A percentile compares a stretch with the other conserved stretches of the same genome.
Conservation (phyloP, 2,797 vertebrate genomes). For the Danio tinwini region DNA sequence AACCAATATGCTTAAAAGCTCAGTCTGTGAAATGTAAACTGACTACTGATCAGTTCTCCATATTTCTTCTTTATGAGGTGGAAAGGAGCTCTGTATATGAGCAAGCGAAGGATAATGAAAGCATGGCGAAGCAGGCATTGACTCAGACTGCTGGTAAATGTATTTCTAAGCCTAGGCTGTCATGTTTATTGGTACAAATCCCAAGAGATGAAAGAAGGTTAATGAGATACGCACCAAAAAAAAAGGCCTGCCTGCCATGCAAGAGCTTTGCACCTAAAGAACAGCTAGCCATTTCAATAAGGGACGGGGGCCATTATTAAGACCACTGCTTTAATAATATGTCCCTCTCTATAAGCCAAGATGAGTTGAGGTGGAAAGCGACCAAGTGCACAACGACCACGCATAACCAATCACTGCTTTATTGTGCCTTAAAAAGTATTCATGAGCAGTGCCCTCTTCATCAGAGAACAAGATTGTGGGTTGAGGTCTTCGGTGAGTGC, state of each 20-base stretch:
- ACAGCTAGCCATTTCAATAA: slow-evolving; percentile 79
- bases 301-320: slow-evolving; percentile 76
- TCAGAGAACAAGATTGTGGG: slow-evolving; percentile 52
- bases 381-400: slow-evolving; percentile 37
- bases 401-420: slow-evolving; percentile 47
- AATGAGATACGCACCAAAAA: slow-evolving; percentile 73
- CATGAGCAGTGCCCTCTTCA: slow-evolving; percentile 53
- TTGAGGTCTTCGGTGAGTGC: slow-evolving; percentile 53
- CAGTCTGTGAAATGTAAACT: slow-evolving; percentile 31
- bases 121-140: slow-evolving; percentile 67
- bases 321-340: slow-evolving; percentile 78
- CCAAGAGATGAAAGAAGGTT: slow-evolving; percentile 76
- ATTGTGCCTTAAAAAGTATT: slow-evolving; percentile 55
- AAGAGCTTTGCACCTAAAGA: slow-evolving; percentile 82
- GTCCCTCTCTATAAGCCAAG: slow-evolving; percentile 62
- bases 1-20: slow-evolving; percentile 37
- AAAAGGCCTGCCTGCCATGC: slow-evolving; percentile 70
- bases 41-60: slow-evolving; percentile 49
- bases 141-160: slow-evolving; percentile 80
- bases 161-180: slow-evolving; percentile 86
- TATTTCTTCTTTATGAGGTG: slow-evolving; percentile 43
- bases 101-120: slow-evolving; percentile 61
- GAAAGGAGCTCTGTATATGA: slow-evolving; percentile 15
- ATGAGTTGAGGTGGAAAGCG: slow-evolving; percentile 59
- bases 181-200: slow-evolving; percentile 85